Evolutionary conservation across 2,888 invertebrate genomes (phyloP), one percentile per base, ranked within the genome.

Genomic region (Antheraea assamensis): DNA sequence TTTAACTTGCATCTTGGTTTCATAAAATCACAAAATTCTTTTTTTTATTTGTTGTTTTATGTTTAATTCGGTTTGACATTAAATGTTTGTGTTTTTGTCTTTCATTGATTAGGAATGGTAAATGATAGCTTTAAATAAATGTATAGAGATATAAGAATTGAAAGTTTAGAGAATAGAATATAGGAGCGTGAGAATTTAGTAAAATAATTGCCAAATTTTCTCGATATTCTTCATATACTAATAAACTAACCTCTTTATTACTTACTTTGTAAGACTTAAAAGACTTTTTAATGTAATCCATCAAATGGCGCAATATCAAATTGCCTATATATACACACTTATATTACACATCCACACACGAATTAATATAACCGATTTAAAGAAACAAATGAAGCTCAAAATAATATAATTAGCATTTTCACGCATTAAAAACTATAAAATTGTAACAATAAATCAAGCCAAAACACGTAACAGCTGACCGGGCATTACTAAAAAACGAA

Each of bases 391-490:
- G 17, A 30, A 27, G 61, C 61, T 30, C 17, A 64, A 27, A 27
- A 61, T 61, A 61, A 27, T 27, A 10, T 52, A 19, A 49, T 30
- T 30, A 27, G 7, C 7, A 31, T 52, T 71, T 52, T 21, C 42
- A 24, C 27, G 61, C 27, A 24, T 42, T 27, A 19, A 71, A 49
- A 31, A 71, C 21, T 71, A 52, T 5, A 13, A 42, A 47, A 24
- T 24, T 35, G 61, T 58, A 42, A 35, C 27, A 72, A 61, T 42
- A 64, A 64, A 31, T 47, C 30, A 72, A 30, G 30, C 47, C 42
- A 27, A 47, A 47, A 72, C 27, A 19, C 27, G 70, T 70, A 70
- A 73, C 70, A 73, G 73, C 73, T 70, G 70, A 73, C 58, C 35
- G 72, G 70, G 70, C 70, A 68, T 61, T 47, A 66, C n/a, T 55